Evolutionary conservation across 2,113 vertebrate species (phyloP), one percentile per base, ranked within the genome.

Genomic region (Empidonax alnorum): DNA sequence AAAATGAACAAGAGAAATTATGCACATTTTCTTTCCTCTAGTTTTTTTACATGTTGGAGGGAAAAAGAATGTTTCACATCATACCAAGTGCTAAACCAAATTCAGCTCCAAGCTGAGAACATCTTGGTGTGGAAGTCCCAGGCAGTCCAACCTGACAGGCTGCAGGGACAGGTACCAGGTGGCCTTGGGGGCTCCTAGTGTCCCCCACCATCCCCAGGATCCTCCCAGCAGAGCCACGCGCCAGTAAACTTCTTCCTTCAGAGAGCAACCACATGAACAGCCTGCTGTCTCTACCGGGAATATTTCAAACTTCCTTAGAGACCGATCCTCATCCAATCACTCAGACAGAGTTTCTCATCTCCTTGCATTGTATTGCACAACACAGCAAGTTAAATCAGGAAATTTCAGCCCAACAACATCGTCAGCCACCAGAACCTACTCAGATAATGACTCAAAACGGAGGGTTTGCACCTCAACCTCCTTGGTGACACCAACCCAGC

Each of bases 201-300:
- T 6, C 23, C 24, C 30, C 76, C 59, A n/a, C 1, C 22, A 3
- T 1, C 8, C 50, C 14, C 2, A 0, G 15, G n/a, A 9, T 1
- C 6, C 0, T 44, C 3, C 2, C 6, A 3, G 28, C 37, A 58
- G 53, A 3, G 24, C 33, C 4, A 55, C 33, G 9, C 20, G 7
- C 44, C 42, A 39, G 21, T 39, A 27, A 2, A 23, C 30, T 2
- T 49, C 76, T 4, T 12, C 30, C 49, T 22, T 17, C 4, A 6
- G 16, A 1, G 28, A 30, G 9, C 16, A 30, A 2, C 23, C 3
- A 2, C 59, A 21, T 0, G 0, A 53, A 10, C 49, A 30, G 8
- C 53, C 24, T 3, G 10, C 39, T 66, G 69, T 41, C 41, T 49
- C 27, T 20, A 1, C 56, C 1, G 10, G 23, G 37, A n/a, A 1